Evolutionary conservation across 2,888 invertebrate genomes (phyloP).

Genomic region (Malacosoma neustria): DNA sequence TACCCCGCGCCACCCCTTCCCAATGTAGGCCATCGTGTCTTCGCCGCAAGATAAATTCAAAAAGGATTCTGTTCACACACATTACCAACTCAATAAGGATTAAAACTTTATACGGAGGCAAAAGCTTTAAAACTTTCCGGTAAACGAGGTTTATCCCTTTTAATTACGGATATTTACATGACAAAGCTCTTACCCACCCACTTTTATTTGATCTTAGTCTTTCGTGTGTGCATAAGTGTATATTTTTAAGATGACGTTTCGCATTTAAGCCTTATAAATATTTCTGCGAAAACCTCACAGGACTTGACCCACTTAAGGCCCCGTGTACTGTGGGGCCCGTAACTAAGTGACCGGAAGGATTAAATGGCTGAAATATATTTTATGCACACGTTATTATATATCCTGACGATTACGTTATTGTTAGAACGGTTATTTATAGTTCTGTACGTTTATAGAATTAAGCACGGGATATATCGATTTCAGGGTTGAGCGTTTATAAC

Average conservation of each 20-base stretch:
- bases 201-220: slow-evolving; percentile 13
- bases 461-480: too few species aligned
- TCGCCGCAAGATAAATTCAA: slow-evolving; percentile 54
- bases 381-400: slow-evolving; percentile 1
- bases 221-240: too few species aligned
- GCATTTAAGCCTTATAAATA: slow-evolving; percentile 36
- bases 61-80: slow-evolving; percentile 52
- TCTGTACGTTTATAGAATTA: too few species aligned
- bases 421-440: too few species aligned
- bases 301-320: slow-evolving; percentile 40
- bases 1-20: slow-evolving; percentile 17
- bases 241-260: slow-evolving; percentile 30
- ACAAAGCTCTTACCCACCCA: slow-evolving; percentile 26
- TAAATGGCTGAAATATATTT: slow-evolving; percentile 23
- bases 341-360: slow-evolving; percentile 30
- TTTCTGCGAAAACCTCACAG: slow-evolving; percentile 31
- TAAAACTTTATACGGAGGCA: slow-evolving; percentile 55
- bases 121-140: slow-evolving; percentile 47
- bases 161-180: slow-evolving; percentile 48
- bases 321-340: slow-evolving; percentile 29
- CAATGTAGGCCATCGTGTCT: slow-evolving; percentile 55
- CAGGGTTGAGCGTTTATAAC: too few species aligned
- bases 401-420: neutral
- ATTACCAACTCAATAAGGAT: slow-evolving; percentile 66
- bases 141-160: slow-evolving; percentile 52